Evolutionary conservation across 2,113 vertebrate genomes (phyloP).

Genomic region (Noctilio leporinus): DNA sequence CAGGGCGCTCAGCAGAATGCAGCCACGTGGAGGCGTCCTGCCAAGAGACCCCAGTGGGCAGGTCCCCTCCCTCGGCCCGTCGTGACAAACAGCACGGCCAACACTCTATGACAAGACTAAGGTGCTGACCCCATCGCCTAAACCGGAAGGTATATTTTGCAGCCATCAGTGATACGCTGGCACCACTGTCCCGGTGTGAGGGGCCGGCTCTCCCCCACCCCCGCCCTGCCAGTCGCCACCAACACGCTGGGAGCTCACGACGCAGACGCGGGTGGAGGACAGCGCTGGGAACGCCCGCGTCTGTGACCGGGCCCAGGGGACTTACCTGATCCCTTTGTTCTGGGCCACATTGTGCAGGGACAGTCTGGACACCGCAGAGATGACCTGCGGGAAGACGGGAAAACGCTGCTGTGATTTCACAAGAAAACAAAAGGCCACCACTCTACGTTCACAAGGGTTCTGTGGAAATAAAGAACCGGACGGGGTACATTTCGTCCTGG

Average conservation of each 20-base stretch:
- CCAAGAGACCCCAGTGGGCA: fast-evolving
- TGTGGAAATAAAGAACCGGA: fast-evolving
- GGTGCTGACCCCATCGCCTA: conserved; percentile 1
- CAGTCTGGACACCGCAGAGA: conserved; percentile 92
- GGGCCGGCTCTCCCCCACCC: neutral
- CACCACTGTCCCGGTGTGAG: neutral
- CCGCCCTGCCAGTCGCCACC: neutral
- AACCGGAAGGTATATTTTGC: neutral
- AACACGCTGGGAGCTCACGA: fast-evolving
- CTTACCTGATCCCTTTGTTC: conserved; percentile 96
- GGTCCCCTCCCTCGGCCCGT: fast-evolving
- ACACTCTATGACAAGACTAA: neutral
- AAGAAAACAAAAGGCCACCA: neutral
- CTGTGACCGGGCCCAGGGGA: fast-evolving
- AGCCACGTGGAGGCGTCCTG: fast-evolving
- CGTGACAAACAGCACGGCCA: neutral
- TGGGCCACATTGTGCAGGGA: conserved; percentile 94
- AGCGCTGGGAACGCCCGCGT: fast-evolving
- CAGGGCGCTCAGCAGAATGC: fast-evolving
- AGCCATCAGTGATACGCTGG: neutral
- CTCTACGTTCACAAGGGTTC: fast-evolving
- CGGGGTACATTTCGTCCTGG: fast-evolving
- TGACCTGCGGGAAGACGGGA: conserved; percentile 85
- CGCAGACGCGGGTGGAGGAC: fast-evolving
- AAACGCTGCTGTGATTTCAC: conserved; percentile 6